Base-by-base conservation (phyloP, 2,797 vertebrate species). In the Telmatherina bonti region DNA sequence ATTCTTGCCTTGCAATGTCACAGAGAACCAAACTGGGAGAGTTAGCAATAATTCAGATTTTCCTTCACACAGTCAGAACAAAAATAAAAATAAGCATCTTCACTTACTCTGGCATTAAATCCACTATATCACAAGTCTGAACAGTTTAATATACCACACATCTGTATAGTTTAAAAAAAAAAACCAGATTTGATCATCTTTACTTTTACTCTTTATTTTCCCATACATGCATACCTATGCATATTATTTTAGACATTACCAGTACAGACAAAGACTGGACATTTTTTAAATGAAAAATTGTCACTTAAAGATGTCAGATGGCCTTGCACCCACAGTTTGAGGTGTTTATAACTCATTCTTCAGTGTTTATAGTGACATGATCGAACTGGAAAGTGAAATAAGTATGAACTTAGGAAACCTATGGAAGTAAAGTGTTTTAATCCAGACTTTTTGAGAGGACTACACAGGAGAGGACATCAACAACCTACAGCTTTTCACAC, bases 1-100 rank as follows among this genome's bases (percentile, higher is more conserved):
- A 18, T 54, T 22, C 29, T 62, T 15, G 13, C 22, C 33, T 64
- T 29, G 33, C 53, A 59, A 47, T 64, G 6, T 53, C 5, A 65
- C 26, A 11, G 11, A 33, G 29, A 45, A 43, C 18, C 35, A 24
- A 13, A 60, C 7, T 43, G 24, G 20, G n/a, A 20, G 4, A 38
- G 13, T 4, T 9, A 1, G 1, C 33, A 33, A 38, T 18, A n/a
- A n/a, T n/a, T n/a, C 6, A 36, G 35, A 33, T 33, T 33, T 33
- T 33, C 10, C 18, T 43, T 43, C 38, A 18, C 16, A 43, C 16
- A 18, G 7, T 43, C 16, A 43, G 13, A 38, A 38, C 36, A 12
- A 5, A 13, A 38, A 38, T 15, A 15, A 38, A 15, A 16, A 38
- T 13, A 38, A 38, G 13, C n/a, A n/a, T n/a, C n/a, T n/a, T n/a